Percentiles rank a stretch among this genome's conserved stretches.
phyloP scores from a whole-genome alignment of 2,888 invertebrate species.

The Gymnoscelis rufifasciata region DNA sequence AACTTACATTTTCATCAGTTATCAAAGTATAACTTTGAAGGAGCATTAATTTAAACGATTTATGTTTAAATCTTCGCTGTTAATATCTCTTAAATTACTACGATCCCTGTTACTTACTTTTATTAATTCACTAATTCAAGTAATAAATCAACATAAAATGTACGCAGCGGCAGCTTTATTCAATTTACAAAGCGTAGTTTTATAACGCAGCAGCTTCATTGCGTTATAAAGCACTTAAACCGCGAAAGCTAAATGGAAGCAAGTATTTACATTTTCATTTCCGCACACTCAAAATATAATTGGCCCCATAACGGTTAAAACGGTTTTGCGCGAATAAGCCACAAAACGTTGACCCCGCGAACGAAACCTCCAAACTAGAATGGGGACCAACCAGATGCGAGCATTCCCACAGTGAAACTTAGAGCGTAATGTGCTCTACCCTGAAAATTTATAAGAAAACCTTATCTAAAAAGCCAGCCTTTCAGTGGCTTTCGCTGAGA shows the following conservation, averaged over 20 bases:
- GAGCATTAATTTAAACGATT: not conserved
- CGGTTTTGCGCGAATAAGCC: constrained; percentile 51
- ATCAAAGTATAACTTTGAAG: no score
- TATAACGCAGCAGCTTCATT: constrained; percentile 18
- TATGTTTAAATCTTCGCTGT: not conserved
- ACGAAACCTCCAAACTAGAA: constrained; percentile 62
- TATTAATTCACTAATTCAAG: constrained; percentile 1
- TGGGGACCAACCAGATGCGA: constrained; percentile 62
- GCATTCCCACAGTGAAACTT: constrained; percentile 66
- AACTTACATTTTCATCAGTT: no score
- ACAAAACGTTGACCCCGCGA: constrained; percentile 52
- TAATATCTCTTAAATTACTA: not conserved
- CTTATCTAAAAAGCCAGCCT: constrained; percentile 76
- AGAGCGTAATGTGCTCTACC: constrained; percentile 58
- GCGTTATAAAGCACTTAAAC: constrained; percentile 38
- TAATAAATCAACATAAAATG: constrained; percentile 6
- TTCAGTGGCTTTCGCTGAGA: constrained; percentile 67
- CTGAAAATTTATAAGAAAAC: constrained; percentile 71
- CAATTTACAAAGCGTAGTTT: constrained; percentile 13
- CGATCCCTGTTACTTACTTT: not conserved
- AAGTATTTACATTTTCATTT: constrained; percentile 44
- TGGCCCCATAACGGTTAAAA: constrained; percentile 47
- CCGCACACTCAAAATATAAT: constrained; percentile 42
- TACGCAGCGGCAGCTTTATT: not conserved
- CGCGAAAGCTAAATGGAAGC: constrained; percentile 26